phyloP scores from a whole-genome alignment of 2,113 vertebrate genomes.

The Pycnonotus jocosus region DNA sequence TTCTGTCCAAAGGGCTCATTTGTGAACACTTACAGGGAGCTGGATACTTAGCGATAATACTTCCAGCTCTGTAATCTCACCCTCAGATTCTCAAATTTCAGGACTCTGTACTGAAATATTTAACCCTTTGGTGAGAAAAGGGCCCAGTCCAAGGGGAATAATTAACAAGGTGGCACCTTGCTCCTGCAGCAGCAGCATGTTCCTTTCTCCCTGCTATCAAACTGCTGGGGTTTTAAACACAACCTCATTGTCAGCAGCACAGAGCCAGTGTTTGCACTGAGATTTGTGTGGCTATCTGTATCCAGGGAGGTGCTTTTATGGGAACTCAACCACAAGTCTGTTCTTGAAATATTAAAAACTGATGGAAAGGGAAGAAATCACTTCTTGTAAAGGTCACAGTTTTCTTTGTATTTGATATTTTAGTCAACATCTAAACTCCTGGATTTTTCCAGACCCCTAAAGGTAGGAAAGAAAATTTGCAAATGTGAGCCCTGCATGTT shows the following conservation, averaged over 20 bases:
- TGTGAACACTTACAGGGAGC: neutral
- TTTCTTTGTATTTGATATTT: neutral
- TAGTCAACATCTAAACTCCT: neutral
- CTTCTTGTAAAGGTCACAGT: neutral
- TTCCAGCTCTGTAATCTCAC: neutral
- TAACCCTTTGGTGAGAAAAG: neutral
- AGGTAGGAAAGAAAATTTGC: neutral
- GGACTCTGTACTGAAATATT: neutral
- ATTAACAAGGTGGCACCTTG: neutral
- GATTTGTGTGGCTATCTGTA: accelerated
- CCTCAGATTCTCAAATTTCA: neutral
- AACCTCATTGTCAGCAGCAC: neutral
- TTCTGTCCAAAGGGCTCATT: neutral
- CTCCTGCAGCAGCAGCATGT: neutral
- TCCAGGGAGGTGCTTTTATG: neutral
- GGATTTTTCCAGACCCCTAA: neutral
- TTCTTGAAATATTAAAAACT: neutral
- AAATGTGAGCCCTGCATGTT: neutral
- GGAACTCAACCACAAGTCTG: neutral
- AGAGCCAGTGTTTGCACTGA: neutral
- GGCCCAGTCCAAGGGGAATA: neutral
- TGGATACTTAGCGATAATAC: accelerated
- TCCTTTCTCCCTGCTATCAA: neutral
- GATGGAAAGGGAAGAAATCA: neutral
- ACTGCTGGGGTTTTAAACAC: neutral